Evolutionary conservation across 2,113 vertebrate species (phyloP).

Genomic region (Tringa solitaria): DNA sequence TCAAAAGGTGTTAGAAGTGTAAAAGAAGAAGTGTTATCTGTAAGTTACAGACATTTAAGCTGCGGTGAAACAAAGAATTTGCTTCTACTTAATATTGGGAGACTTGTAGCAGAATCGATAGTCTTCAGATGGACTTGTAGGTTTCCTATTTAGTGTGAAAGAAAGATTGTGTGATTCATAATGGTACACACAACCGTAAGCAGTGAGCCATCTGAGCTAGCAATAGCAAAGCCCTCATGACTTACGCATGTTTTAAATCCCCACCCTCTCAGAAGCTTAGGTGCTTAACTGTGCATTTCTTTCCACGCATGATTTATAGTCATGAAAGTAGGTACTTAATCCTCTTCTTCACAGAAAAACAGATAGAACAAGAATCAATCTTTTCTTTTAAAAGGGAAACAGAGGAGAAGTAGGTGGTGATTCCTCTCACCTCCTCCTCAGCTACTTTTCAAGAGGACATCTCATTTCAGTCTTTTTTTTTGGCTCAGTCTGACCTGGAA

Average conservation of each 20-base stretch:
- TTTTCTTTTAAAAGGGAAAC: background rate
- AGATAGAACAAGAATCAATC: background rate
- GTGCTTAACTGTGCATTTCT: conserved; percentile 9
- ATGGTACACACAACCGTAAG: background rate
- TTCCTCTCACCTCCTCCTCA: conserved; percentile 42
- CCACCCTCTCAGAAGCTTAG: background rate
- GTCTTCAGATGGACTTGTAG: background rate
- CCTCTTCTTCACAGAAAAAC: conserved; percentile 22
- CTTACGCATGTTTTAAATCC: background rate
- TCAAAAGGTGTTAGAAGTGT: background rate
- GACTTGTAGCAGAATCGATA: background rate
- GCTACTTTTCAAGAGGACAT: background rate
- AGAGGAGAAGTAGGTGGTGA: conserved; percentile 39
- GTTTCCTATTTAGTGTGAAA: background rate
- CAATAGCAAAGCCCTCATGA: background rate
- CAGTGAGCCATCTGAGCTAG: background rate
- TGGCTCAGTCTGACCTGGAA: conserved; percentile 2
- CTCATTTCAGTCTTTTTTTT: background rate
- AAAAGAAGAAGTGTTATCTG: background rate
- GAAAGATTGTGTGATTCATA: background rate
- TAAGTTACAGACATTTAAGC: background rate
- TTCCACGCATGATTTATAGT: background rate
- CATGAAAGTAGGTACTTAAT: background rate
- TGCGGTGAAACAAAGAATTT: background rate
- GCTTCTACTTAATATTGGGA: background rate